Evolutionary conservation across 1,140 invertebrate species (phyloP), one percentile per base, ranked within the genome.

Genomic region (Augochlora pura): DNA sequence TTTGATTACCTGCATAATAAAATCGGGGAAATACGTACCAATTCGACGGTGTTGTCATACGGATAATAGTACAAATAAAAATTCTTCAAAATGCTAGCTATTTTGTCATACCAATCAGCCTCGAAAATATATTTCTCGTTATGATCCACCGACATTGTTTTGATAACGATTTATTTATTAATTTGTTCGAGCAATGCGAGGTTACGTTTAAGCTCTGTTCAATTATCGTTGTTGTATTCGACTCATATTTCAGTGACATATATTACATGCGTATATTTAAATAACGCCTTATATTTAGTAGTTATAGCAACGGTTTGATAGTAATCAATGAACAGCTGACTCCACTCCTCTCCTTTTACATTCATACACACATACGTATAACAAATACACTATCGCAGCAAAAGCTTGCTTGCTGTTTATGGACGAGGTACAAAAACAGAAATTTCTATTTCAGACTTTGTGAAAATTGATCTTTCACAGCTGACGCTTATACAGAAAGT

Each of bases 91-190:
- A 96, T 91, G 66, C 94, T 95, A 1, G 97, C 95, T 86, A 96
- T 94, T 83, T 95, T 94, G 86, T 98, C 97, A 88, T 96, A 97
- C 97, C 97, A 98, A 92, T 98, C 96, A 25, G 95, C 96, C 81
- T 96, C 93, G 93, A 98, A 97, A 21, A 89, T 81, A 85, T 91
- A 91, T 73, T 86, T 90, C 74, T 93, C 90, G 23, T 52, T 65
- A 42, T 80, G 79, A 67, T 87, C 87, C 12, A 63, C 12, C 3
- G 89, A 83, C 89, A 91, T 91, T 81, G 59, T 78, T 81, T 32
- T 14, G 18, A 16, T 27, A 21, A n/a, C 1, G 38, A 57, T 52
- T 62, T 75, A 14, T 49, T 67, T 5, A n/a, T 25, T 32, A n/a
- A 23, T 52, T 23, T 18, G 9, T 64, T 49, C 10, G 2, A 32